These are phyloP conservation scores for Catharus bicknelli DNA, from an alignment of 2,113 vertebrate species.

Conservation along the genomic window DNA sequence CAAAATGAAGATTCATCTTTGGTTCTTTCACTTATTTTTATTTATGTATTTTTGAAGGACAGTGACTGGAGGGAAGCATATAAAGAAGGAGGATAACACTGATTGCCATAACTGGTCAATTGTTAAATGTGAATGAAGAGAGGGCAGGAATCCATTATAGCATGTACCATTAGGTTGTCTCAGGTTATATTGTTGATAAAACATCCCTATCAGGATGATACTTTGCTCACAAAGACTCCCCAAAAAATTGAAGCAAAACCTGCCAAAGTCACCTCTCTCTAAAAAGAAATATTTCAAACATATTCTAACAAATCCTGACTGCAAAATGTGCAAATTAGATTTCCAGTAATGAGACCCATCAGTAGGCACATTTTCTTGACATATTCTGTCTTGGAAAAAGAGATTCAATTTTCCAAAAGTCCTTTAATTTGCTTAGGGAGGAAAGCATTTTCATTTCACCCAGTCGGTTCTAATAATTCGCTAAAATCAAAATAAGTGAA, in stretches of 20 bases:
- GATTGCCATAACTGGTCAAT: background rate
- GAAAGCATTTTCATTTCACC: constrained; percentile 27
- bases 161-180: background rate
- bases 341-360: constrained; percentile 21
- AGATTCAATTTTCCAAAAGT: constrained; percentile 18
- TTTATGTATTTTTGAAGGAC: background rate
- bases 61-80: background rate
- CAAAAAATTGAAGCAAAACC: background rate
- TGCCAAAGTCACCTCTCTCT: background rate
- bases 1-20: background rate
- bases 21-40: background rate
- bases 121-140: background rate
- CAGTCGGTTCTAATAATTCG: background rate
- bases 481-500: background rate
- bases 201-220: background rate
- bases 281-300: constrained; percentile 3
- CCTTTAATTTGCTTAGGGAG: constrained; percentile 19
- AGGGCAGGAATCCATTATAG: background rate
- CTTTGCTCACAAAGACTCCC: background rate
- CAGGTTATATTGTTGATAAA: background rate
- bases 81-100: background rate
- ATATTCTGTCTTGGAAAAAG: background rate
- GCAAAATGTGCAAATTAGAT: constrained; percentile 35
- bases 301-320: constrained; percentile 6
- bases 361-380: background rate